A percentile compares a stretch with the other conserved stretches of the same genome.
phyloP scores from a whole-genome alignment of 2,888 invertebrate species.

The Ophioninae sp. region DNA sequence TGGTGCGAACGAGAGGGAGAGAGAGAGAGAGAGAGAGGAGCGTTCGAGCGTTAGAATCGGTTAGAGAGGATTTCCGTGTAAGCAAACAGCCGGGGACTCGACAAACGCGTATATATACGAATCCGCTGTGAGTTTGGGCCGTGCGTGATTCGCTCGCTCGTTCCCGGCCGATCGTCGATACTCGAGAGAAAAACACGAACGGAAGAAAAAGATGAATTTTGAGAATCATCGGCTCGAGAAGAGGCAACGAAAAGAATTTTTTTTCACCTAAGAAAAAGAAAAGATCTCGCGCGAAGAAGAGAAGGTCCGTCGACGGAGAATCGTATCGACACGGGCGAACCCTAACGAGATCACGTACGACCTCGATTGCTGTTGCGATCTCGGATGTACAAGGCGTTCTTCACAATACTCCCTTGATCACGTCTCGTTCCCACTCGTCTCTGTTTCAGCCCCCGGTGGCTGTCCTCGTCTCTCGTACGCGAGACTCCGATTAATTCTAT shows the following conservation, averaged over 20 bases:
- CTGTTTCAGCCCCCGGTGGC: not conserved
- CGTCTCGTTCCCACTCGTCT: slow-evolving; percentile 22
- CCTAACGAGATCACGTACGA: slow-evolving; percentile 51
- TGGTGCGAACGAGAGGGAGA: not conserved
- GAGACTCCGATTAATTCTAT: not conserved
- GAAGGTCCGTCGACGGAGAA: slow-evolving; percentile 14
- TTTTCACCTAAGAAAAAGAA: not conserved
- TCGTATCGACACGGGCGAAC: slow-evolving; percentile 26
- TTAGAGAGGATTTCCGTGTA: slow-evolving; percentile 81
- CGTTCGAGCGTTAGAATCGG: slow-evolving; percentile 77
- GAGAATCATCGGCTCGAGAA: too few species aligned
- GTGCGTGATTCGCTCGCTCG: slow-evolving; percentile 47
- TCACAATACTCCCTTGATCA: slow-evolving; percentile 57
- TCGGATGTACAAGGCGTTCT: slow-evolving; percentile 7
- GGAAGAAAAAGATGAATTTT: not conserved
- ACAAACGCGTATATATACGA: slow-evolving; percentile 29
- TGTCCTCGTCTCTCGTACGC: not conserved
- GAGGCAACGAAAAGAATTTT: not conserved
- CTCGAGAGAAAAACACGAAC: not conserved
- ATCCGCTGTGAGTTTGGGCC: slow-evolving; percentile 39
- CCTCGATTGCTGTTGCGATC: slow-evolving; percentile 30
- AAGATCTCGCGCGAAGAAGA: not conserved
- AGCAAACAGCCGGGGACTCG: slow-evolving; percentile 76
- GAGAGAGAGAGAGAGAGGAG: slow-evolving; percentile 57
- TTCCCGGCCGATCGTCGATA: slow-evolving; percentile 55